Evolutionary conservation across 2,797 vertebrate species (phyloP), one percentile per base, ranked within the genome.

Genomic region (Calcarius lapponicus): DNA sequence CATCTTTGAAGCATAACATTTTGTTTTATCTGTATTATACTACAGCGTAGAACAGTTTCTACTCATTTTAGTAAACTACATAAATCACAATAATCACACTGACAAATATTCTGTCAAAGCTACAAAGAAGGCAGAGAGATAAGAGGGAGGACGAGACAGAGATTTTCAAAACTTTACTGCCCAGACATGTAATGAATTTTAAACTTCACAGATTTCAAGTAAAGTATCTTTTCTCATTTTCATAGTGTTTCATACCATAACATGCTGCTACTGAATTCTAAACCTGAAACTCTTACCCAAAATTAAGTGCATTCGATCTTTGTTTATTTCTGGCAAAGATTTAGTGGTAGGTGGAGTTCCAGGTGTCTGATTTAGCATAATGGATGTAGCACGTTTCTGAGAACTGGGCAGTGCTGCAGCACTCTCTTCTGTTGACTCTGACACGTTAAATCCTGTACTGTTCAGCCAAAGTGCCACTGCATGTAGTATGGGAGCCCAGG

Each of bases 261-360:
- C 1, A 4, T 56, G 40, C 53, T 60, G 42, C 43, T 86, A 42
- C 45, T 64, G 22, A 85, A 90, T 20, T 62, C 56, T 32, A 22
- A 70, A 61, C 17, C 21, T 66, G 29, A 17, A 86, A 62, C 19
- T 81, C 97, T 97, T 98, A 99, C 99, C 99, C 96, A 99, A 97
- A 97, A 99, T 99, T 61, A 99, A 98, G 90, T 99, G 99, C 98
- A 99, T 99, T 95, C 98, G 97, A 97, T 99, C 99, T 96, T 98
- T 99, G 92, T 99, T 98, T 9, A 98, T 98, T 93, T 99, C 99
- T 36, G 98, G 98, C 74, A 98, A 97, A 95, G 97, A 98, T 94
- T 99, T 99, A 47, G 95, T 88, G 58, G 96, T 85, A 47, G 97
- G 91, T 1, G 97, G 97, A 79, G 97, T 97, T 93, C 96, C 98